These are phyloP conservation scores for Chelonus formosanus DNA, from an alignment of 2,888 invertebrate species.

Conservation along the genomic window DNA sequence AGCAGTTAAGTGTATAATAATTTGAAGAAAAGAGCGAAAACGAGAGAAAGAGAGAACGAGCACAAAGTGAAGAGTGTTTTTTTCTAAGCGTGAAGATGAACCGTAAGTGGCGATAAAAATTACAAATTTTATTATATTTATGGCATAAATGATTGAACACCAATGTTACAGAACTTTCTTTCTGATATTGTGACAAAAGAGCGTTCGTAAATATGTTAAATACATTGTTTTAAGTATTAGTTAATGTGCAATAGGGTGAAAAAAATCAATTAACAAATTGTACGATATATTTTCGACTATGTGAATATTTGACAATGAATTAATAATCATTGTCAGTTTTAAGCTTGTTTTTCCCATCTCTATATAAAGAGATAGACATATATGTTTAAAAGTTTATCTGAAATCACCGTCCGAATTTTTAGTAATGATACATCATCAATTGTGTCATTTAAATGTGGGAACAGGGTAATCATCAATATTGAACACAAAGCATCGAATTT, in stretches of 20 bases:
- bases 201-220: slow-evolving; percentile 5
- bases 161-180: slow-evolving; percentile 3
- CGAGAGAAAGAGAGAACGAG: slow-evolving; percentile 16
- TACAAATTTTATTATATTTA: slow-evolving; percentile 18
- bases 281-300: slow-evolving; percentile 16
- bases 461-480: slow-evolving; percentile 14
- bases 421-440: background rate
- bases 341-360: slow-evolving; percentile 9
- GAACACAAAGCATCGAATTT: slow-evolving; percentile 6
- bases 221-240: slow-evolving; percentile 25
- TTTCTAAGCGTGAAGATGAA: background rate
- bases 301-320: slow-evolving; percentile 27
- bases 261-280: slow-evolving; percentile 14
- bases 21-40: slow-evolving; percentile 27
- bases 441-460: slow-evolving; percentile 5
- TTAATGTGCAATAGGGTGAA: slow-evolving; percentile 29
- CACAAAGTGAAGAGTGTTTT: slow-evolving; percentile 11
- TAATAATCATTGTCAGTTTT: slow-evolving; percentile 14
- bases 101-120: slow-evolving; percentile 7
- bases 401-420: background rate
- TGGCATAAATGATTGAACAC: slow-evolving; percentile 16
- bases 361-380: too few relatives aligned
- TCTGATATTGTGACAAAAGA: background rate
- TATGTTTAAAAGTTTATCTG: too few relatives aligned
- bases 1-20: slow-evolving; percentile 68